phyloP scores from a whole-genome alignment of 2,797 vertebrate species.

The Alcedo atthis region DNA sequence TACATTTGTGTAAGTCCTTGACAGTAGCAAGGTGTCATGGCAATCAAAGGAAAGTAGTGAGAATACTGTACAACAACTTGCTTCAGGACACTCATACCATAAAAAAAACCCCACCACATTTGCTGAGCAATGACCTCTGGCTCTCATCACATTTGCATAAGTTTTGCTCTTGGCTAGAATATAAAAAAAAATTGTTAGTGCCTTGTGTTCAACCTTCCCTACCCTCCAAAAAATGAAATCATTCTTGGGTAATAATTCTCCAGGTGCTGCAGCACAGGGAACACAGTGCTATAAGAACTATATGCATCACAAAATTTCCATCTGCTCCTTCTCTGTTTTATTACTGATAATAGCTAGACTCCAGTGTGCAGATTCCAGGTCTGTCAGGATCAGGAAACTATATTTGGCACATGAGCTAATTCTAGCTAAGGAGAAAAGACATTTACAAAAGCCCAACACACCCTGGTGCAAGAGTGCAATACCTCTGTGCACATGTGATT shows the following conservation, averaged over 20 bases:
- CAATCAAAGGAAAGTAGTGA: slow-evolving; percentile 37
- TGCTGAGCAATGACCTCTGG: slow-evolving; percentile 67
- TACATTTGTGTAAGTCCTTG: neutral
- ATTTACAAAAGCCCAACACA: neutral
- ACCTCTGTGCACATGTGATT: neutral
- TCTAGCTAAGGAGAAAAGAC: neutral
- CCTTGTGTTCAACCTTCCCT: slow-evolving; percentile 35
- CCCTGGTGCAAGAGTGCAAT: neutral
- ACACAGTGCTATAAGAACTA: neutral
- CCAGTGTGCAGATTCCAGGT: neutral
- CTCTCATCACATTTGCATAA: slow-evolving; percentile 65
- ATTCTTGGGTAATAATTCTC: slow-evolving; percentile 1
- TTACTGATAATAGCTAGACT: neutral
- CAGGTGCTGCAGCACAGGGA: slow-evolving; percentile 17
- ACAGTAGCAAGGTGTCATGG: slow-evolving; percentile 39
- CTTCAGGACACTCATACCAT: slow-evolving; percentile 55
- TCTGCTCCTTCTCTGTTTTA: slow-evolving; percentile 25
- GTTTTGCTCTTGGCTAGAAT: slow-evolving; percentile 60
- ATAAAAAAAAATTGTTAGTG: slow-evolving; percentile 39
- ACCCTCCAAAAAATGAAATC: slow-evolving; percentile 18
- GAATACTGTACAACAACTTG: slow-evolving; percentile 20
- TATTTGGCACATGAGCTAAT: neutral
- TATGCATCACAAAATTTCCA: slow-evolving; percentile 1
- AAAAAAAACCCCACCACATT: slow-evolving; percentile 66
- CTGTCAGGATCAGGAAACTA: neutral